Evolutionary conservation across 2,797 vertebrate genomes (phyloP).

Genomic region (Fratercula arctica): DNA sequence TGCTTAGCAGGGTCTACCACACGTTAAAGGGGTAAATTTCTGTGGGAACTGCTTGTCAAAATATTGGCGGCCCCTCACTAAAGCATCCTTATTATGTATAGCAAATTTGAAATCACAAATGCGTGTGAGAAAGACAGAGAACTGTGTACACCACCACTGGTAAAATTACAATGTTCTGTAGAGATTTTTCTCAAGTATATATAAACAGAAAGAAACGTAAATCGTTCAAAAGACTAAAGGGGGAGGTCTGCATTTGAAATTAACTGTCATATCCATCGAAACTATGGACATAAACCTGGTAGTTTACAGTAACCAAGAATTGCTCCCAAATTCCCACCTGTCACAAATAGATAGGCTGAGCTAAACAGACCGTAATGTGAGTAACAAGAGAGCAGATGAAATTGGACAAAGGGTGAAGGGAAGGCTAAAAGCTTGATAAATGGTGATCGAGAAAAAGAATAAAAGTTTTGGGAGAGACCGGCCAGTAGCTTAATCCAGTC

Average conservation of each 20-base stretch:
- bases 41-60: not conserved
- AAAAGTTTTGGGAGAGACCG: not conserved
- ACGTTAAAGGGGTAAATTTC: not conserved
- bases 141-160: not conserved
- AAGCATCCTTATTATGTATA: not conserved
- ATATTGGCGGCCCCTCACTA: not conserved
- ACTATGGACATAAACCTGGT: not conserved
- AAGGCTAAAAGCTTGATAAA: not conserved
- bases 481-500: not conserved
- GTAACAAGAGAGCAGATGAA: not conserved
- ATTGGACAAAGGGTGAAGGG: not conserved
- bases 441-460: not conserved
- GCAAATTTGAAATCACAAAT: not conserved
- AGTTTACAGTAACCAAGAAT: not conserved
- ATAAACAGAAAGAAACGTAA: not conserved
- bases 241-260: not conserved
- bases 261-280: not conserved
- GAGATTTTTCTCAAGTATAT: not conserved
- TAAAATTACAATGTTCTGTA: not conserved
- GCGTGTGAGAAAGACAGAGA: not conserved
- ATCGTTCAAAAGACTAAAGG: not conserved
- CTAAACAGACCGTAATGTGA: not conserved
- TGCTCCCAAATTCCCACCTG: not conserved
- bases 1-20: not conserved
- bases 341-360: not conserved